Conservation (phyloP, 2,797 vertebrate species). For the Chelmon rostratus region DNA sequence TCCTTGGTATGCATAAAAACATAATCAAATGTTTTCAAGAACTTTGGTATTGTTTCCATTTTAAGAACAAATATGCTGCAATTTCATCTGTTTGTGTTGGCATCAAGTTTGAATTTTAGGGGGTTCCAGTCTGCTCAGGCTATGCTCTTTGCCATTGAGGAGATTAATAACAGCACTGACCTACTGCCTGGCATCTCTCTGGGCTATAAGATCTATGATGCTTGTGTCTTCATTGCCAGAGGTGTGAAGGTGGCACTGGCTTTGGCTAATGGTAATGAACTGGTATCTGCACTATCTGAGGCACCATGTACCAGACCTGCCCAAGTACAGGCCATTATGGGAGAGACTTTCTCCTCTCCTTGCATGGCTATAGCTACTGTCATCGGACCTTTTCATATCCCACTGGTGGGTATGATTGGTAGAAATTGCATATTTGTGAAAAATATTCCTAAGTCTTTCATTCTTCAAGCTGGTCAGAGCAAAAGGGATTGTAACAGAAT, state of each 20-base stretch:
- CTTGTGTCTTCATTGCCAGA: constrained; percentile 12
- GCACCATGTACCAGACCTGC: neutral
- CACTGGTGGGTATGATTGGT: neutral
- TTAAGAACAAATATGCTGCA: neutral
- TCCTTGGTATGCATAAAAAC: neutral
- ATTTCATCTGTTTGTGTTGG: neutral
- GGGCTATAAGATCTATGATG: constrained; percentile 75
- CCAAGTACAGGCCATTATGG: constrained; percentile 65
- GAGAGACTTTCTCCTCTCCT: constrained; percentile 74
- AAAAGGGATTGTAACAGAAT: no score
- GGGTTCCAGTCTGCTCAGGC: neutral
- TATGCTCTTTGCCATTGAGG: constrained; percentile 76
- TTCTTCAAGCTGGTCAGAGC: neutral
- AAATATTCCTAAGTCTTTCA: neutral
- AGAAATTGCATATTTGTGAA: neutral
- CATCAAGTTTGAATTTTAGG: neutral
- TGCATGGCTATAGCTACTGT: constrained; percentile 68
- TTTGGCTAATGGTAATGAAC: neutral
- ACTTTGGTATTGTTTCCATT: neutral
- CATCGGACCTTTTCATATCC: neutral
- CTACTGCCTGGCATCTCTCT: constrained; percentile 70
- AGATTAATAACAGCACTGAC: constrained; percentile 78
- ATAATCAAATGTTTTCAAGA: neutral
- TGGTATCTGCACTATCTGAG: neutral
- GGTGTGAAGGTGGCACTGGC: neutral